Evolutionary conservation across 2,888 invertebrate species (phyloP).

Genomic region (Dicycla oo): DNA sequence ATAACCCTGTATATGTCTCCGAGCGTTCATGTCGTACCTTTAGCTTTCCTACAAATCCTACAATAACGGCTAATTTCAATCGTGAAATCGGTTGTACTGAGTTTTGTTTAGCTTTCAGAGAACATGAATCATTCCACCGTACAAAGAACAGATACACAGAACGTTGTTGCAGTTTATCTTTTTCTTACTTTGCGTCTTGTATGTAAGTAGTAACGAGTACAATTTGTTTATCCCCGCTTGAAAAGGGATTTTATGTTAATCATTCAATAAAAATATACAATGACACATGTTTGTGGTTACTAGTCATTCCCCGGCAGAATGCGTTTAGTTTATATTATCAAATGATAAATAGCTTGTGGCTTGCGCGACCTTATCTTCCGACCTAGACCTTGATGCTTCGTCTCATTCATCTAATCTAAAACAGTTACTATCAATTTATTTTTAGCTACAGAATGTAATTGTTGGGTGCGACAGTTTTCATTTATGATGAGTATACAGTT

Average conservation of each 20-base stretch:
- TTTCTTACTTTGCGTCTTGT: conserved; percentile 8
- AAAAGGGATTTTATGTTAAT: conserved; percentile 26
- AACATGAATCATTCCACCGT: conserved; percentile 39
- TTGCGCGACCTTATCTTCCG: conserved; percentile 72
- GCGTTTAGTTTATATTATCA: conserved; percentile 32
- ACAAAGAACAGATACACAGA: conserved; percentile 11
- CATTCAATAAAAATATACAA: conserved; percentile 37
- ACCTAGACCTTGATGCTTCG: conserved; percentile 78
- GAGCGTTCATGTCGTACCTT: conserved; percentile 26
- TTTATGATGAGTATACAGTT: conserved; percentile 19
- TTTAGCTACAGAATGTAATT: conserved; percentile 54
- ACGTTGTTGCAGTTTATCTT: conserved; percentile 14
- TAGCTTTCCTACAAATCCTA: conserved; percentile 10
- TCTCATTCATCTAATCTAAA: conserved; percentile 69
- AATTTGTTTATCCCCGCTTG: conserved; percentile 14
- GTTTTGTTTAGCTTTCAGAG: conserved; percentile 28
- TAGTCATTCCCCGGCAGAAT: conserved; percentile 33
- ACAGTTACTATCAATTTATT: conserved; percentile 59
- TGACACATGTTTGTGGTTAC: conserved; percentile 40
- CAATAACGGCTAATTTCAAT: conserved; percentile 22
- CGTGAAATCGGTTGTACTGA: conserved; percentile 4
- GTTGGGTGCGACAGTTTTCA: conserved; percentile 38
- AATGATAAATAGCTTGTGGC: conserved; percentile 60
- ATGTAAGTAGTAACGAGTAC: conserved; percentile 8
- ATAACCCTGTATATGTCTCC: too few relatives aligned